Conservation (phyloP, 2,797 vertebrate species). For the Smutsia gigantea region DNA sequence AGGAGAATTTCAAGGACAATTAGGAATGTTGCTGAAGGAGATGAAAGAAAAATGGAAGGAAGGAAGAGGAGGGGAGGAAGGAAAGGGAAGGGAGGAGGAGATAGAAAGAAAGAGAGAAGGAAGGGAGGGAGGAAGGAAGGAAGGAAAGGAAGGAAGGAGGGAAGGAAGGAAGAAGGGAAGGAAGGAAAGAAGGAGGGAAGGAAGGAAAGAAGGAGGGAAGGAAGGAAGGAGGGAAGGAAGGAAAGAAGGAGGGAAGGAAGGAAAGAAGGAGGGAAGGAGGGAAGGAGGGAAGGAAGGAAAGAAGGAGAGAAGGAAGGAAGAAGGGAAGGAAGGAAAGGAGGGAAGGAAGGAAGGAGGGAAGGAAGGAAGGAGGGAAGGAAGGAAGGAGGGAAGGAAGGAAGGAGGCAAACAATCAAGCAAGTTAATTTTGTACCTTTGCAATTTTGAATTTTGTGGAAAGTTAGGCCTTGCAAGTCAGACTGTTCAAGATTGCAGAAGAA, state of each 20-base stretch:
- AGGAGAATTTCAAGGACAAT: background rate
- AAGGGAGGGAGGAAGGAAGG: background rate
- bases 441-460: background rate
- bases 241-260: background rate
- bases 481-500: background rate
- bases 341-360: background rate
- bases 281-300: background rate
- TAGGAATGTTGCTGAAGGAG: background rate
- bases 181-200: no score
- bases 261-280: background rate
- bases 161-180: no score
- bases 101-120: no score
- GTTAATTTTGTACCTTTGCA: background rate
- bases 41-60: background rate
- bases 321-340: no score
- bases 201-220: no score
- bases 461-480: background rate
- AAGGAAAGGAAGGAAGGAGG: no score
- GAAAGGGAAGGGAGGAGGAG: background rate
- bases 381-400: no score
- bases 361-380: background rate
- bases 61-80: background rate
- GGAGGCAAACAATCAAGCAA: background rate
- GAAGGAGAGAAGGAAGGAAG: background rate
- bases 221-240: no score